A percentile compares a stretch with the other conserved stretches of the same genome.
phyloP scores from a whole-genome alignment of 64 coral and sea anemone genomes.

The Montipora capricornis region DNA sequence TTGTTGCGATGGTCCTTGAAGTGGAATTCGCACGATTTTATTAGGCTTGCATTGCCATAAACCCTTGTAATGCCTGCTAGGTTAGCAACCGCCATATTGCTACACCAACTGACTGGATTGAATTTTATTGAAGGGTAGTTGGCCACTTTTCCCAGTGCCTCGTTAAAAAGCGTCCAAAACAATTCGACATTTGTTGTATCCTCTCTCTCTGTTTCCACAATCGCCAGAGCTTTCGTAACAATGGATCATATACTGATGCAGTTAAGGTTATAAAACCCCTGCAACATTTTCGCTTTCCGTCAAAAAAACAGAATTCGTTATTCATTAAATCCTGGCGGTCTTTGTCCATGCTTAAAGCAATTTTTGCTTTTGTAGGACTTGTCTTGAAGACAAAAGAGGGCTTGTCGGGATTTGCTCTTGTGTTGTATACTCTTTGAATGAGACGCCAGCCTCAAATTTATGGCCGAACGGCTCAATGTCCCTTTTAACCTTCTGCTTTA shows the following conservation, averaged over 20 bases:
- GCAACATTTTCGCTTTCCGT: constrained; percentile 35
- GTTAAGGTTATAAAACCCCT: constrained; percentile 29
- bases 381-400: constrained; percentile 68
- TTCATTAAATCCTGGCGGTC: neutral
- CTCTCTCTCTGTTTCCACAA: constrained; percentile 22
- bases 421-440: constrained; percentile 54
- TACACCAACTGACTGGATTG: constrained; percentile 25
- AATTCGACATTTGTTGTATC: neutral
- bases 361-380: constrained; percentile 4
- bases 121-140: neutral
- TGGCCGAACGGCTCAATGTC: constrained; percentile 37
- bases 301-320: constrained; percentile 46
- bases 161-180: constrained; percentile 43
- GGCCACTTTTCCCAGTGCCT: neutral
- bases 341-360: constrained; percentile 37
- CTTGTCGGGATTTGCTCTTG: constrained; percentile 40
- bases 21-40: constrained; percentile 56
- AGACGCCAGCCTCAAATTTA: constrained; percentile 53
- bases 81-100: constrained; percentile 55
- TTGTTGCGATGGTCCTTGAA: constrained; percentile 61
- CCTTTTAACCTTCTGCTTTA: constrained; percentile 47
- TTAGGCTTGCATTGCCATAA: neutral
- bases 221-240: constrained; percentile 19
- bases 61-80: neutral
- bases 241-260: constrained; percentile 33